Percentiles rank a stretch among this genome's conserved stretches.
Conservation (phyloP, 2,888 invertebrate genomes). For the Ectropis crepuscularia region DNA sequence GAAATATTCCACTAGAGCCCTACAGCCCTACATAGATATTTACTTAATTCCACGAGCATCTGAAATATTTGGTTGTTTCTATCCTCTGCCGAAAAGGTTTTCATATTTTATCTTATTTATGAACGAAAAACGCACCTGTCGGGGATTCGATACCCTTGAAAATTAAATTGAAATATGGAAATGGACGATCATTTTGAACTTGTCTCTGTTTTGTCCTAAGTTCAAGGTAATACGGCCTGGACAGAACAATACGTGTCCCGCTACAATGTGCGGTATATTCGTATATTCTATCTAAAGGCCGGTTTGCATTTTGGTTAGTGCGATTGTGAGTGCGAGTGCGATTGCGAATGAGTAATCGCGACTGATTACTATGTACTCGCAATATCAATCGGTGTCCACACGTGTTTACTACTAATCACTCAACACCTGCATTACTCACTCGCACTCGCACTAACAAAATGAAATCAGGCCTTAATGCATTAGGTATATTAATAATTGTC, state of each 20-base stretch:
- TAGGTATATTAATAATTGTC: too few relatives aligned
- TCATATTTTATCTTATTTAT: slow-evolving; percentile 22
- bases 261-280: too few relatives aligned
- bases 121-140: slow-evolving; percentile 19
- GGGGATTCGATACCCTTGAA: slow-evolving; percentile 12
- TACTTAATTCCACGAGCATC: slow-evolving; percentile 22
- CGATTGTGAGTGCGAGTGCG: too few relatives aligned
- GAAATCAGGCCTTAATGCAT: too few relatives aligned
- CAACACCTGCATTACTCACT: too few relatives aligned
- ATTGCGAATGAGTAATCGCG: too few relatives aligned
- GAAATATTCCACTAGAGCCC: slow-evolving; percentile 24
- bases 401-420: too few relatives aligned
- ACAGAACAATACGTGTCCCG: not conserved
- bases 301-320: too few relatives aligned
- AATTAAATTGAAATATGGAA: slow-evolving; percentile 15
- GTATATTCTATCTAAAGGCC: too few relatives aligned
- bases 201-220: not conserved
- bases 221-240: not conserved
- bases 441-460: too few relatives aligned
- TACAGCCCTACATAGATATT: slow-evolving; percentile 25
- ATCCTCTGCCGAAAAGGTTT: slow-evolving; percentile 16
- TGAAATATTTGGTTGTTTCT: slow-evolving; percentile 26
- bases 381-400: too few relatives aligned
- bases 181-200: slow-evolving; percentile 3
- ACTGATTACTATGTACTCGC: too few relatives aligned